These are phyloP conservation scores for Sardina pilchardus DNA, from an alignment of 2,113 vertebrate species.

Conservation along the genomic window DNA sequence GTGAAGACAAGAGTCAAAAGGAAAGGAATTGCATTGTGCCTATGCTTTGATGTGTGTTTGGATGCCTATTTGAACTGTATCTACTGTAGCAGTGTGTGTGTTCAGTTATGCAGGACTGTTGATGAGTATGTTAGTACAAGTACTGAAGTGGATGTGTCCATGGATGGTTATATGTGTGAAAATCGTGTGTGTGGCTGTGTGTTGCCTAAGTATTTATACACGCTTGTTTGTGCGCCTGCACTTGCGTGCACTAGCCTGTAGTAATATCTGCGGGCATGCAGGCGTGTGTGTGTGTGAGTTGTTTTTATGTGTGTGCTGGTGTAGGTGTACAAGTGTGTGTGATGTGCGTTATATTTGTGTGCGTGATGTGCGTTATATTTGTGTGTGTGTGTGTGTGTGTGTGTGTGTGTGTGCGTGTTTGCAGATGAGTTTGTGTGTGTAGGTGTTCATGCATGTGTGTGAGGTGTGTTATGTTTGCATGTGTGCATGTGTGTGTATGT, in stretches of 20 bases:
- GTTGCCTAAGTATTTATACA: background rate
- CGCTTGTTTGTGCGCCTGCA: background rate
- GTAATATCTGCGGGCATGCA: background rate
- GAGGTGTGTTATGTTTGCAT: background rate
- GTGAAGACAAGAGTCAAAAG: slow-evolving; percentile 11
- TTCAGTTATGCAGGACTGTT: background rate
- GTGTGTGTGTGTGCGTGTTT: slow-evolving; percentile 20
- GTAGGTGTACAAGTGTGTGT: background rate
- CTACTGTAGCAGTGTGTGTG: background rate
- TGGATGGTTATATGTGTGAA: background rate
- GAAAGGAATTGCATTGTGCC: background rate
- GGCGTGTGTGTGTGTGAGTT: background rate
- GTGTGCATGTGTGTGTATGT: background rate
- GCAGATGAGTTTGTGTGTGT: background rate
- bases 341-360: slow-evolving; percentile 10
- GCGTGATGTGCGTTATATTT: background rate
- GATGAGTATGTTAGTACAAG: background rate
- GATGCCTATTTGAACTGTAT: background rate
- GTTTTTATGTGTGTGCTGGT: background rate
- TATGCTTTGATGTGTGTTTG: slow-evolving; percentile 8
- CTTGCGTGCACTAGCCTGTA: background rate
- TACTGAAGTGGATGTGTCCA: background rate
- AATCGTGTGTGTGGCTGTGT: background rate
- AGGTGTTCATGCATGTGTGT: background rate
- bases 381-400: background rate